Evolutionary conservation across 2,888 invertebrate species (phyloP), one percentile per base, ranked within the genome.

Genomic region (Hermaeophaga mercurialis): DNA sequence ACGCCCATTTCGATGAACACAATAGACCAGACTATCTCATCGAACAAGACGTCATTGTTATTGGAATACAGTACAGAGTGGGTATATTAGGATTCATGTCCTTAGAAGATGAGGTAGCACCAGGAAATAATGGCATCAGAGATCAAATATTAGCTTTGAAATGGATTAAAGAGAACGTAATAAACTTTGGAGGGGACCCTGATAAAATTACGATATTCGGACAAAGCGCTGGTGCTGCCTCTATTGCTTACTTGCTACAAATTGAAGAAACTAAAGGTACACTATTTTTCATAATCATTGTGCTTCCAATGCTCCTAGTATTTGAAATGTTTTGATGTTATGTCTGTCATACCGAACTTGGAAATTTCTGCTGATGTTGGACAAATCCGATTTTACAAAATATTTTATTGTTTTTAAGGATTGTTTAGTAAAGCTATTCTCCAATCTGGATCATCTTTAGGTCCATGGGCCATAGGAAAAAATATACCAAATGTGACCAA

Each of bases 51-150:
- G 78, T 87, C 2, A 82, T 90, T 1, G 77, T 85, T 0, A 87
- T 89, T 0, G 86, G 86, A 1, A 68, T 89, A 0, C 88, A 86
- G 72, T 90, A 89, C 68, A 80, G 90, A 31, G 66, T 89, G 7
- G 89, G 89, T 39, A 84, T 55, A 12, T 19, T 43, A 24, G 89
- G 86, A 52, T 90, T 91, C 72, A 76, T 90, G 0, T 89, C 87
- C 66, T 88, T 89, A 0, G 88, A 85, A n/a, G 89, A 90, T 64
- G 80, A 81, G 0, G 70, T 80, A 0, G 78, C 87, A 0, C 84
- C 90, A 0, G 87, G 87, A 3, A 90, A 90, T 73, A 83, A 82
- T 66, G 89, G 89, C 0, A 70, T 90, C 24, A 89, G 89, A 69
- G 90, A 90, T 79, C 89, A 89, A 75, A 79, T 80, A 15, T 79